Base-by-base conservation (phyloP, 2,113 vertebrate species). In the Cynoglossus semilaevis region DNA sequence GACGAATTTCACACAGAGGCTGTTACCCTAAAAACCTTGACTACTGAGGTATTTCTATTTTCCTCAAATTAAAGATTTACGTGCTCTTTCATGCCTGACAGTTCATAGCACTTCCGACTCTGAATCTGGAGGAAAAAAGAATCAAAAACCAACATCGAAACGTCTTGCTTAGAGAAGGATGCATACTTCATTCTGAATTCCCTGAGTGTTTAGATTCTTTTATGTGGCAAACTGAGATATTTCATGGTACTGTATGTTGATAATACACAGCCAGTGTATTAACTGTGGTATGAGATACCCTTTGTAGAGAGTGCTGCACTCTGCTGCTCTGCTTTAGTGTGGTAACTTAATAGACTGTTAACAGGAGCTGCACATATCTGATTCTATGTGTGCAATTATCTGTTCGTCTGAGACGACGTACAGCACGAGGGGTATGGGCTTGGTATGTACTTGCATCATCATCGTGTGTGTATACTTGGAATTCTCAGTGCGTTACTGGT, bases 1-100 rank as follows among this genome's bases (percentile, higher is more conserved):
- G 51, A 53, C 13, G 10, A 59, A 65, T 18, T 56, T 54, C 40
- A 66, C 52, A 49, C 15, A 8, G 29, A 63, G 12, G 19, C 34
- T 6, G 18, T 55, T 43, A 44, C 18, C 18, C 19, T 16, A 10
- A 61, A 67, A 74, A 67, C 37, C 43, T 78, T 44, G 10, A 41
- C 51, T 45, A 58, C 50, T 51, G 29, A 51, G 42, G 18, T 35
- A 64, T 66, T 72, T 52, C 22, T 54, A 47, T 82, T 76, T 71
- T 38, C 55, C 41, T 72, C 15, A 29, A 66, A 76, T 80, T 15
- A 73, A 73, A 73, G 43, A 73, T 76, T 82, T 15, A 70, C 54
- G 52, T 17, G 43, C 19, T 57, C 37, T 62, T 69, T 60, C 36
- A 51, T 67, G 34, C 19, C 15, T 10, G 7, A 51, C 15, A 14